A percentile compares a stretch with the other conserved stretches of the same genome.
These are phyloP conservation scores for Xenentodon cancila DNA, from an alignment of 2,797 vertebrate genomes.

Conservation along the genomic window DNA sequence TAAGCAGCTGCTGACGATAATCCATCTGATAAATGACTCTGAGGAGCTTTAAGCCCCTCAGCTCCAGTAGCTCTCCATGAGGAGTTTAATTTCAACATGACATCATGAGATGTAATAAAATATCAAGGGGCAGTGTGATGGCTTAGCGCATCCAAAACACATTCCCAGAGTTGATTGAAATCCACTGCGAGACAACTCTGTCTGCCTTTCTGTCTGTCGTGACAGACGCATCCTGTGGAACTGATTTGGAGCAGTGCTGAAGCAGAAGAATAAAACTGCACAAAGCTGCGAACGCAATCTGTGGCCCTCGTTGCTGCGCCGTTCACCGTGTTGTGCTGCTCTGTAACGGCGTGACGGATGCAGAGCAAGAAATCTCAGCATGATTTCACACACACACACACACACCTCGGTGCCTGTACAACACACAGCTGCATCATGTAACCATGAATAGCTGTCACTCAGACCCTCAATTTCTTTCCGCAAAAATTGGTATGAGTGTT, in stretches of 20 bases:
- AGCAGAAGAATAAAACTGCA: conserved; percentile 7
- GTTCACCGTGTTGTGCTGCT: conserved; percentile 12
- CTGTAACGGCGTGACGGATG: conserved; percentile 23
- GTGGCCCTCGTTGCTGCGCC: conserved; percentile 30
- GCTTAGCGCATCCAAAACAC: conserved; percentile 37
- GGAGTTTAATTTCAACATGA: conserved; percentile 66
- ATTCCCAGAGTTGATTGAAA: conserved; percentile 47
- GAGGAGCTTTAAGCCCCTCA: conserved; percentile 61
- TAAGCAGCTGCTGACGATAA: conserved; percentile 75
- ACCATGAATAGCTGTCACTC: conserved; percentile 42
- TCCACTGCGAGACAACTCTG: conserved; percentile 10
- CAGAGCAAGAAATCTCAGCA: conserved; percentile 41
- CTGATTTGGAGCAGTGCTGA: not conserved
- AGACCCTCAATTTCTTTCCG: conserved; percentile 48
- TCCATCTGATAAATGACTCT: conserved; percentile 74
- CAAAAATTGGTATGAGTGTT: conserved; percentile 44
- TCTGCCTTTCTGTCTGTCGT: conserved; percentile 3
- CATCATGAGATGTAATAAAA: conserved; percentile 67
- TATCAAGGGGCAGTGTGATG: conserved; percentile 48
- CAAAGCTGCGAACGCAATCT: conserved; percentile 10
- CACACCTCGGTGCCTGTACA: conserved; percentile 38
- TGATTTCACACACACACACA: conserved; percentile 25
- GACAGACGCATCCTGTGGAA: not conserved
- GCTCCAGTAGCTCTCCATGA: conserved; percentile 47
- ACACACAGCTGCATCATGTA: conserved; percentile 33